Conservation (phyloP, 2,113 vertebrate genomes). For the Crotophaga sulcirostris region DNA sequence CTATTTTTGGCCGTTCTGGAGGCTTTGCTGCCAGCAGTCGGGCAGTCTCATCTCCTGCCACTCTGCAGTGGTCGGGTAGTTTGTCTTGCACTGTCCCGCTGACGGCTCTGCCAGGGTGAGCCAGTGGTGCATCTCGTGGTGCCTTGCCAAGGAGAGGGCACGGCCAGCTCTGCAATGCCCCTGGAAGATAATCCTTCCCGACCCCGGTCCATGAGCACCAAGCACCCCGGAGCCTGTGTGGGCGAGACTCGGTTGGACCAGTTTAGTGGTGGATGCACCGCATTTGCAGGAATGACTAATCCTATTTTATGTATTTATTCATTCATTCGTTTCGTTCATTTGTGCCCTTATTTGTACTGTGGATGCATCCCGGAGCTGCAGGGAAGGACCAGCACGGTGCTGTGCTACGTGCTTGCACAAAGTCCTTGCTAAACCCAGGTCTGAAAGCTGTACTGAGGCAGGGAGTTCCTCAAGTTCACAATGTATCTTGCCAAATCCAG, state of each 20-base stretch:
- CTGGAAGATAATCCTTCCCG: neutral
- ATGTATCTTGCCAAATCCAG: neutral
- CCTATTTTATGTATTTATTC: neutral
- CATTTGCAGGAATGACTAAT: neutral
- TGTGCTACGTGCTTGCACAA: neutral
- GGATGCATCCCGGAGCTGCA: neutral
- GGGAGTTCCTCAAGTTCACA: neutral
- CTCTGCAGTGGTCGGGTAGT: neutral
- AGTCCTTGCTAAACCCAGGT: neutral
- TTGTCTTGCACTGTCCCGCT: constrained; percentile 25
- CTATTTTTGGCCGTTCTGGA: neutral
- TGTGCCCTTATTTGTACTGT: neutral
- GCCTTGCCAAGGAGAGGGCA: neutral
- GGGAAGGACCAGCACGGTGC: neutral
- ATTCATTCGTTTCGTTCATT: accelerated
- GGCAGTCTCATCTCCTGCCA: neutral
- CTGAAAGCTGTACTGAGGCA: neutral
- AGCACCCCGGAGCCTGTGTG: neutral
- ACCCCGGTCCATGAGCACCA: neutral
- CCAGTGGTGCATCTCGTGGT: constrained; percentile 24
- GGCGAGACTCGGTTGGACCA: neutral
- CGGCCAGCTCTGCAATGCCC: constrained; percentile 5
- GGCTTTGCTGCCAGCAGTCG: neutral
- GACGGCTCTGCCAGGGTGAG: constrained; percentile 21
- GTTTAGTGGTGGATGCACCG: neutral